These are phyloP conservation scores for Rhagonycha lutea DNA, from an alignment of 2,888 invertebrate genomes.

Conservation along the genomic window DNA sequence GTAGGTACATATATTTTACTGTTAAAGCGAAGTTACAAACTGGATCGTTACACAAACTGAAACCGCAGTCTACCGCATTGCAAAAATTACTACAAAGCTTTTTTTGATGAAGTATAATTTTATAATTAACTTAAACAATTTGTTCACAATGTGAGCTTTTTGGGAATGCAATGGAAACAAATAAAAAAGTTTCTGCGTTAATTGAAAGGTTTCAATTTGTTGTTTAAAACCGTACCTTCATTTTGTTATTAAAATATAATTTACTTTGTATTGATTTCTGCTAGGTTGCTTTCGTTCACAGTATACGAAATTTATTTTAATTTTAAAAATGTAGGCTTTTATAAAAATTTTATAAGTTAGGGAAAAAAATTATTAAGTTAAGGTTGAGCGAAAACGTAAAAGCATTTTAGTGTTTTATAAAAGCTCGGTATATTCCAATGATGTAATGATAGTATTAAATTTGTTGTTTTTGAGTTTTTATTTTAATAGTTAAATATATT, in stretches of 20 bases:
- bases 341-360: conserved; percentile 4
- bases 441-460: not conserved
- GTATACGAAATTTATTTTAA: not conserved
- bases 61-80: not conserved
- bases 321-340: not conserved
- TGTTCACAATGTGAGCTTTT: not conserved
- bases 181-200: not conserved
- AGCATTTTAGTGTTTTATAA: conserved; percentile 11
- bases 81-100: not conserved
- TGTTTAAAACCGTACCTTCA: not conserved
- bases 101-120: not conserved
- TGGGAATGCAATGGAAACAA: not conserved
- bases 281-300: not conserved
- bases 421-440: not conserved
- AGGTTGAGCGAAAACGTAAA: conserved; percentile 6
- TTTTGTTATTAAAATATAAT: too few relatives aligned
- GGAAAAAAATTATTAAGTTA: conserved; percentile 2
- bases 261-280: not conserved
- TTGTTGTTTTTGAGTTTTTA: not conserved
- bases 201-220: not conserved
- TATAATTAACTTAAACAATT: not conserved
- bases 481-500: conserved; percentile 1
- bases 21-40: not conserved
- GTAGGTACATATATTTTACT: not conserved
- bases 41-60: not conserved